These are phyloP conservation scores for Hyphantria cunea DNA, from an alignment of 1,140 invertebrate species.

Conservation along the genomic window DNA sequence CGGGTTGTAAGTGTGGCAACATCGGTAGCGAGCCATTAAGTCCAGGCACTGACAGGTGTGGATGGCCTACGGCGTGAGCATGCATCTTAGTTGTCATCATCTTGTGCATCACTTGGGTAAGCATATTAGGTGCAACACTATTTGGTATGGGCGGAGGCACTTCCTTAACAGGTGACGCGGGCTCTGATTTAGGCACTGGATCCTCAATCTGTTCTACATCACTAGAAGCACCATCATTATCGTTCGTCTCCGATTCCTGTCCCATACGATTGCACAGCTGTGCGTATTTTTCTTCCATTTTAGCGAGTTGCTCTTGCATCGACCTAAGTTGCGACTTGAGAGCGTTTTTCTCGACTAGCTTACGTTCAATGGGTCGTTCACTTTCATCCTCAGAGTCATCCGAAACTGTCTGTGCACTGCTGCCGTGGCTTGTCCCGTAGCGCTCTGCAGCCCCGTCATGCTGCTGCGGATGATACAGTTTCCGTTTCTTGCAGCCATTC, in stretches of 20 bases:
- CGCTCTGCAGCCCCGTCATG: slow-evolving; percentile 89
- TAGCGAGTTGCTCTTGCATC: slow-evolving; percentile 93
- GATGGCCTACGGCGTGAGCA: slow-evolving; percentile 76
- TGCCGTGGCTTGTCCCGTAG: slow-evolving; percentile 82
- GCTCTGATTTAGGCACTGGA: slow-evolving; percentile 81
- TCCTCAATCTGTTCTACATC: slow-evolving; percentile 85
- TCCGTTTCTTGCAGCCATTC: slow-evolving; percentile 97
- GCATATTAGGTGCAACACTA: slow-evolving; percentile 81
- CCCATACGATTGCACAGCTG: slow-evolving; percentile 93
- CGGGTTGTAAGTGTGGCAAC: slow-evolving; percentile 83
- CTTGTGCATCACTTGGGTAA: slow-evolving; percentile 87
- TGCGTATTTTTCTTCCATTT: slow-evolving; percentile 95
- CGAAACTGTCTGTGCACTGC: slow-evolving; percentile 81
- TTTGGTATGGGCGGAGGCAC: slow-evolving; percentile 80
- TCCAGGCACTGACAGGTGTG: slow-evolving; percentile 77
- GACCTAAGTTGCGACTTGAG: slow-evolving; percentile 92
- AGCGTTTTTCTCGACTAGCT: slow-evolving; percentile 91
- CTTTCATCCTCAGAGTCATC: slow-evolving; percentile 89
- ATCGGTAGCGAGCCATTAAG: slow-evolving; percentile 82
- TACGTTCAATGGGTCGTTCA: slow-evolving; percentile 89
- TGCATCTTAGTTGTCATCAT: slow-evolving; percentile 86
- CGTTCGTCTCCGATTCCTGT: slow-evolving; percentile 87
- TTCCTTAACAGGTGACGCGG: slow-evolving; percentile 83
- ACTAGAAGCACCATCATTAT: slow-evolving; percentile 88
- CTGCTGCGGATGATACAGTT: slow-evolving; percentile 98